Evolutionary conservation across 2,113 vertebrate genomes (phyloP), one percentile per base, ranked within the genome.

Genomic region (Arvicanthis niloticus): DNA sequence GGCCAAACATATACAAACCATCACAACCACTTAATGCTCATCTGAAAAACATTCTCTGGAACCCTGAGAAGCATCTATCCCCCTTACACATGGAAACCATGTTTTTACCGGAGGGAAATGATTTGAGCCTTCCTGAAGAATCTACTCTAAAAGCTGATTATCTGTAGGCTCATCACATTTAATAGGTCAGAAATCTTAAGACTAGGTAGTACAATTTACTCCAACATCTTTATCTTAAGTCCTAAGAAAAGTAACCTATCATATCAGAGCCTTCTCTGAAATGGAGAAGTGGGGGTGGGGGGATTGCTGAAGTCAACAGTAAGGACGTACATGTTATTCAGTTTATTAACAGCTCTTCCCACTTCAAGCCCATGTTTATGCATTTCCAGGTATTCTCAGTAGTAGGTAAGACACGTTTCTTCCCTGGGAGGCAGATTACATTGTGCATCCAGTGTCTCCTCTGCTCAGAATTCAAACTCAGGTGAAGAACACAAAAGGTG

Each of bases 401-500:
- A 84, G 75, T 31, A 19, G 82, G 75, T 31, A 12, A 53, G 21
- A 9, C 8, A 8, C 53, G 45, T 87, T 87, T 56, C 60, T 89
- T 96, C 56, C 56, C 19, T 7, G 29, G 48, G 19, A 56, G 22
- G 48, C 70, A 34, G 29, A 87, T 78, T 92, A 87, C 67, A 95
- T 80, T 93, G 70, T 48, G 73, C 76, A 4, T 24, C 15, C 62
- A 37, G 34, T 68, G 48, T 95, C 48, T 89, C 62, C 48, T 62
- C n/a, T n/a, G 76, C 75, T 94, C 62, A 85, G 68, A 84, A 96
- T 88, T 93, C 81, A 89, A 77, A 96, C 81, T 88, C 77, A 67
- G 67, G 91, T 93, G 86, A 89, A 73, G n/a, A 81, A 95, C 80
- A 51, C 76, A 91, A 97, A 93, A 94, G 89, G 73, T 95, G 48